Conservation (phyloP, 2,888 invertebrate genomes). For the Plebejus argus region DNA sequence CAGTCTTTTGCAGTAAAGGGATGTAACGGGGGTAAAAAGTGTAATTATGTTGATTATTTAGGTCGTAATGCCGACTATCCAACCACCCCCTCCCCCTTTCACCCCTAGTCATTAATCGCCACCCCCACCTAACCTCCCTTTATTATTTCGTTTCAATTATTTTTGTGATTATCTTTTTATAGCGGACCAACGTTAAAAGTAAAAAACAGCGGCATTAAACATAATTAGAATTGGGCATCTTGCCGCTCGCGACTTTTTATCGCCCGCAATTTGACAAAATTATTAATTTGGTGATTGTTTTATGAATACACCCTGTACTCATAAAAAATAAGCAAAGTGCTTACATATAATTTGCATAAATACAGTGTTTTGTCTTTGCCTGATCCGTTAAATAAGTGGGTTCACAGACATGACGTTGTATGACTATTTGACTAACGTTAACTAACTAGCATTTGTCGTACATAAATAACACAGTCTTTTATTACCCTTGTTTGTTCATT, state of each 20-base stretch:
- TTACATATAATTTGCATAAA: too few relatives aligned
- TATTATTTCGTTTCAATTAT: constrained; percentile 82
- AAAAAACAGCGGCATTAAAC: constrained; percentile 76
- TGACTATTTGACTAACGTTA: too few relatives aligned
- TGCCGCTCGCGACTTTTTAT: constrained; percentile 59
- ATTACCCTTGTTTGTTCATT: too few relatives aligned
- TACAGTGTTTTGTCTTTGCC: too few relatives aligned
- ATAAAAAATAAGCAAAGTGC: background rate
- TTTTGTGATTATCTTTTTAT: constrained; percentile 81
- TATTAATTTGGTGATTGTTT: constrained; percentile 34
- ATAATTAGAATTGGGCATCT: constrained; percentile 77
- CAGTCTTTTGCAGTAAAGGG: constrained; percentile 68
- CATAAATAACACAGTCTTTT: too few relatives aligned
- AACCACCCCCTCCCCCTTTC: constrained; percentile 60
- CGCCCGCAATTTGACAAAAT: constrained; percentile 37
- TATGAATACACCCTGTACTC: background rate
- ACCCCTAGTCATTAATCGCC: constrained; percentile 71
- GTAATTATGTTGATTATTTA: constrained; percentile 81
- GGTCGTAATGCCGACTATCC: constrained; percentile 79
- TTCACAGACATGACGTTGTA: too few relatives aligned
- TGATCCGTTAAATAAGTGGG: too few relatives aligned
- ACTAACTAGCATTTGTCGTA: too few relatives aligned
- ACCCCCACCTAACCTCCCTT: constrained; percentile 66
- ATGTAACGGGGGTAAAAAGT: constrained; percentile 75
- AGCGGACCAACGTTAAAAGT: constrained; percentile 76